These are phyloP conservation scores for Nomada goodeniana DNA, from an alignment of 2,888 invertebrate genomes.

Conservation along the genomic window DNA sequence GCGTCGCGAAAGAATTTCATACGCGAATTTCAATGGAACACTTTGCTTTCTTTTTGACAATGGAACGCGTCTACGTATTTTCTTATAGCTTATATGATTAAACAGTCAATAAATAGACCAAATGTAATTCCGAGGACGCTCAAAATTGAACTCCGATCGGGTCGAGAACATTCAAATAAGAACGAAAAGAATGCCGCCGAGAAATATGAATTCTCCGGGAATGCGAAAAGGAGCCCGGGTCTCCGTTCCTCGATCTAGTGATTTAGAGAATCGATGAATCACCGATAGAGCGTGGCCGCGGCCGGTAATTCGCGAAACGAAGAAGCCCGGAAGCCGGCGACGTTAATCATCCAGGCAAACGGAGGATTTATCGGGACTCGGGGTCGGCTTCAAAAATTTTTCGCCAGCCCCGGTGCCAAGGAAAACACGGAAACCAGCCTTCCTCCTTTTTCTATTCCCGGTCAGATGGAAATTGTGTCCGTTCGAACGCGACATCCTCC, in stretches of 20 bases:
- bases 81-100: too few species aligned
- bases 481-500: conserved; percentile 16
- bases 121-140: too few species aligned
- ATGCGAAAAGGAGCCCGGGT: conserved; percentile 12
- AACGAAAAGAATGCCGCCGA: not conserved
- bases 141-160: too few species aligned
- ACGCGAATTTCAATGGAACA: too few species aligned
- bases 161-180: too few species aligned
- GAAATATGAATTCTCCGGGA: not conserved
- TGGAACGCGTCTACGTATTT: too few species aligned
- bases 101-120: too few species aligned
- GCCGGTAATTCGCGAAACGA: conserved; percentile 50
- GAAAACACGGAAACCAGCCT: conserved; percentile 46
- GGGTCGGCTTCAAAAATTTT: conserved; percentile 45
- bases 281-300: conserved; percentile 47
- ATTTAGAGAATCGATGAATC: conserved; percentile 63
- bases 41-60: too few species aligned
- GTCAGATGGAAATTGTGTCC: conserved; percentile 7
- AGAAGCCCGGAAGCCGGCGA: conserved; percentile 35
- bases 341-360: conserved; percentile 59
- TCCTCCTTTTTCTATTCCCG: not conserved
- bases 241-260: conserved; percentile 32
- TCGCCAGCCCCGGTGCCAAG: conserved; percentile 36
- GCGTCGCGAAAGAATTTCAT: too few species aligned
- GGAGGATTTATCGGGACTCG: conserved; percentile 36